Evolutionary conservation across 2,888 invertebrate genomes (phyloP).

Genomic region (Mythimna impura): DNA sequence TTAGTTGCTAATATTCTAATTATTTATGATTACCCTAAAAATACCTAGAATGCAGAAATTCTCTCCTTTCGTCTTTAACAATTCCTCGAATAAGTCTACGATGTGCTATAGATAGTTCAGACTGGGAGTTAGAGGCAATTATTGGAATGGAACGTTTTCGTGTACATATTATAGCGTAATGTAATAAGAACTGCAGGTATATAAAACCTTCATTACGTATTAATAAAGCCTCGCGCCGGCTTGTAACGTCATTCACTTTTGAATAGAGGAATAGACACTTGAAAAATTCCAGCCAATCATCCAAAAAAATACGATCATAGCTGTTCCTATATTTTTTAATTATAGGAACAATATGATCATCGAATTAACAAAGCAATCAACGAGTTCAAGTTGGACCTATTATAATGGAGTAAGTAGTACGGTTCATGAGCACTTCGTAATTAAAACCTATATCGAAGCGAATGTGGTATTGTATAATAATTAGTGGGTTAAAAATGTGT

Average conservation of each 20-base stretch:
- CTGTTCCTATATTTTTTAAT: background rate
- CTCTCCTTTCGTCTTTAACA: conserved; percentile 7
- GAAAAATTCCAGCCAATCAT: background rate
- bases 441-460: background rate
- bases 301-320: background rate
- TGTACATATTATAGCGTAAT: conserved; percentile 4
- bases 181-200: conserved; percentile 12
- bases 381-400: background rate
- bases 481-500: background rate
- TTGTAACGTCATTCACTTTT: background rate
- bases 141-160: conserved; percentile 29
- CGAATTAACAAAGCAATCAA: background rate
- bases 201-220: conserved; percentile 7
- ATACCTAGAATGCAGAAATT: background rate
- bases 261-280: background rate
- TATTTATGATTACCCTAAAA: background rate
- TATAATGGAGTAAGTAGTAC: conserved; percentile 1
- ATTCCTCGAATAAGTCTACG: conserved; percentile 19
- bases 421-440: background rate
- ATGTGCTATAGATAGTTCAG: conserved; percentile 24
- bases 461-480: background rate
- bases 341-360: no score
- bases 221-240: background rate
- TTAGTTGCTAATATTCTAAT: background rate
- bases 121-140: conserved; percentile 24